Evolutionary conservation across 2,113 vertebrate genomes (phyloP).

Genomic region (Psettodes erumei): DNA sequence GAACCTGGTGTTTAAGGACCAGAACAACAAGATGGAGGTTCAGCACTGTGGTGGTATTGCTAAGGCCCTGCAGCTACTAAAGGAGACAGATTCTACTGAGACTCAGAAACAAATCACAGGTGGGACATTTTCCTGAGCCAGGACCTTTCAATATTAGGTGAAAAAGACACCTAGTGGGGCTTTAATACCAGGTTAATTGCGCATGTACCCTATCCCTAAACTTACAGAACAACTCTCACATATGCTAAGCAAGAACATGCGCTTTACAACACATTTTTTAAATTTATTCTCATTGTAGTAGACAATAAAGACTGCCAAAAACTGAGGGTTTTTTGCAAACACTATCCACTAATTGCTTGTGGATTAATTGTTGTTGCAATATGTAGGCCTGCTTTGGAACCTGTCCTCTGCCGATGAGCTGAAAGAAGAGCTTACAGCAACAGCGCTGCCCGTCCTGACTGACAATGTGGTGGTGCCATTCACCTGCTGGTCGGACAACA

Average conservation of each 20-base stretch:
- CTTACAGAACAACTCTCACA: background rate
- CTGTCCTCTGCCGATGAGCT: slow-evolving; percentile 90
- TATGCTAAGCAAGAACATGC: background rate
- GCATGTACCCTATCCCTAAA: too few species aligned
- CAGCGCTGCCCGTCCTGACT: slow-evolving; percentile 87
- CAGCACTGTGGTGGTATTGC: slow-evolving; percentile 85
- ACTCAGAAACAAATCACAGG: slow-evolving; percentile 94
- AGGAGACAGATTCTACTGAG: slow-evolving; percentile 84
- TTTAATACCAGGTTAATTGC: background rate
- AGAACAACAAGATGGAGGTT: slow-evolving; percentile 88
- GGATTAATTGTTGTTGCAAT: rapidly evolving
- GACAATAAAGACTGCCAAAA: background rate
- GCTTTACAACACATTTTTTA: background rate
- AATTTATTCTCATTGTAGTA: background rate
- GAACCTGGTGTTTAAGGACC: slow-evolving; percentile 90
- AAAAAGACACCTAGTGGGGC: too few species aligned
- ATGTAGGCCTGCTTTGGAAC: slow-evolving; percentile 95
- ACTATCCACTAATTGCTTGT: too few species aligned
- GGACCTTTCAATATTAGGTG: background rate
- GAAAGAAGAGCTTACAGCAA: slow-evolving; percentile 86
- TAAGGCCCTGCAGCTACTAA: slow-evolving; percentile 85
- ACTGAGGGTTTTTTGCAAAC: too few species aligned
- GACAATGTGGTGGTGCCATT: slow-evolving; percentile 90
- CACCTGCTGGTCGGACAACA: slow-evolving; percentile 83
- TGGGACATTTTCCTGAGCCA: slow-evolving; percentile 50